Evolutionary conservation across 2,888 invertebrate genomes (phyloP).

Genomic region (Bombylius major): DNA sequence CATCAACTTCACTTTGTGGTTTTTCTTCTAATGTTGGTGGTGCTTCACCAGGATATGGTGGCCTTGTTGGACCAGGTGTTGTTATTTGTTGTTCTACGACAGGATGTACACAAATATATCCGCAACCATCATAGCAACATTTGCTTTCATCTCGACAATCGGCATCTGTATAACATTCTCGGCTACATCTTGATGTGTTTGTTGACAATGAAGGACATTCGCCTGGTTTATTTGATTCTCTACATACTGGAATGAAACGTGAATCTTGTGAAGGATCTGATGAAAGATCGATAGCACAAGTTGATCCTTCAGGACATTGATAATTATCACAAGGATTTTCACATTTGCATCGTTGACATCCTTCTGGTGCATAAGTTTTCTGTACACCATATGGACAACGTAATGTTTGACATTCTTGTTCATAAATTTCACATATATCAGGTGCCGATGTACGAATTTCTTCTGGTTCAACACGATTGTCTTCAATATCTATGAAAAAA

Average conservation of each 20-base stretch:
- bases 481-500: background rate
- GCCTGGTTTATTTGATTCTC: constrained; percentile 49
- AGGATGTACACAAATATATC: constrained; percentile 53
- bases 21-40: constrained; percentile 39
- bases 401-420: constrained; percentile 47
- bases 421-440: constrained; percentile 43
- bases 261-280: constrained; percentile 18
- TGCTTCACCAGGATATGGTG: constrained; percentile 28
- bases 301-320: constrained; percentile 48
- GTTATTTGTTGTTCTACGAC: constrained; percentile 31
- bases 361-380: constrained; percentile 43
- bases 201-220: constrained; percentile 45
- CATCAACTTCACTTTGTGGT: constrained; percentile 42
- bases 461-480: background rate
- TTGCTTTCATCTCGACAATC: constrained; percentile 68
- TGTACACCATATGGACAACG: constrained; percentile 62
- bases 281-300: constrained; percentile 52
- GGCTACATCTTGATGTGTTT: constrained; percentile 45
- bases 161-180: constrained; percentile 66
- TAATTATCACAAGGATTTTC: constrained; percentile 57
- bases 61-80: constrained; percentile 33
- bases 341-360: constrained; percentile 62
- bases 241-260: constrained; percentile 30
- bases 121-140: constrained; percentile 73
- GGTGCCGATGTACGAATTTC: constrained; percentile 18